Evolutionary conservation across 2,113 vertebrate species (phyloP).

Genomic region (Barbus barbus): DNA sequence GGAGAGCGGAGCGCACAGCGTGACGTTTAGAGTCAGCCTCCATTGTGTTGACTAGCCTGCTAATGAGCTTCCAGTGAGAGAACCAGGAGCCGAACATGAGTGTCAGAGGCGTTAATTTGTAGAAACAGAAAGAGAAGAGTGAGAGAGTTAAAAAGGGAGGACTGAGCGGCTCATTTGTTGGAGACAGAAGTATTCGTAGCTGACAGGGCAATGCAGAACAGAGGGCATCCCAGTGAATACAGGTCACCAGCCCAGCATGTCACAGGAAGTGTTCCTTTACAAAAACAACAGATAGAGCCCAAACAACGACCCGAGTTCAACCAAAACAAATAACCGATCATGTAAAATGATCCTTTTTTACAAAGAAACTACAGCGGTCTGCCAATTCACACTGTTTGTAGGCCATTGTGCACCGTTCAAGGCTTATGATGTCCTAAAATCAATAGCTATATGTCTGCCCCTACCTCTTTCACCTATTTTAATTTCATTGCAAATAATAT

Average conservation of each 20-base stretch:
- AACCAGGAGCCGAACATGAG: constrained; percentile 10
- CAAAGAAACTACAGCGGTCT: neutral
- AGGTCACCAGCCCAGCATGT: constrained; percentile 43
- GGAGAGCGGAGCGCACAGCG: neutral
- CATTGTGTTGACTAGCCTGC: constrained; percentile 48
- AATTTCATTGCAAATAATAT: constrained; percentile 22
- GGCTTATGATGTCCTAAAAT: neutral
- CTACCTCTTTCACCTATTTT: neutral
- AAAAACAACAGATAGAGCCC: constrained; percentile 17
- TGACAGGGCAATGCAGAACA: constrained; percentile 21
- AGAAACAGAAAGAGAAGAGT: neutral
- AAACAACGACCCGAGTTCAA: constrained; percentile 27
- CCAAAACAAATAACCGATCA: constrained; percentile 4
- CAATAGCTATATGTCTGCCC: neutral
- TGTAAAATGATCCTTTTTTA: neutral
- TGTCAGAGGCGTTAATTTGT: constrained; percentile 36
- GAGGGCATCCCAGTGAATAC: constrained; percentile 24
- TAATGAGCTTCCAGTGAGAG: constrained; percentile 40
- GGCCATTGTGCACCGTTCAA: neutral
- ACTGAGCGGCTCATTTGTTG: constrained; percentile 45
- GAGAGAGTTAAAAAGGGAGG: neutral
- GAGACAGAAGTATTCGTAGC: neutral
- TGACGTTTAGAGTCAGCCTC: constrained; percentile 25
- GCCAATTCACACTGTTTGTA: neutral
- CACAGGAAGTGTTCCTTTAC: constrained; percentile 32